Base-by-base conservation (phyloP, 2,888 invertebrate genomes). In the Erannis defoliaria region DNA sequence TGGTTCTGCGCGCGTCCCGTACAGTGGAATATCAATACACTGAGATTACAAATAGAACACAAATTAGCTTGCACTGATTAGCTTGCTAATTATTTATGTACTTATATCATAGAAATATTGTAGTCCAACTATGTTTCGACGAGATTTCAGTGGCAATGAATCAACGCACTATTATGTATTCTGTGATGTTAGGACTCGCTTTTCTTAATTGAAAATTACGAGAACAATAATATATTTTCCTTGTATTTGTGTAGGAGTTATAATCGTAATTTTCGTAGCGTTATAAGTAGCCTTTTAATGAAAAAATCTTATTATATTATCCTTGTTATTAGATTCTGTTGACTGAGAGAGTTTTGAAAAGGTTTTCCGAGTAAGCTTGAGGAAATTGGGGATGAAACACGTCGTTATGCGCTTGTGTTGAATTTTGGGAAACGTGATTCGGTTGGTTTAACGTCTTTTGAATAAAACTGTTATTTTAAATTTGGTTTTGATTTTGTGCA, bases 271-370 rank as follows among this genome's bases (percentile, higher is more conserved):
- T 29, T 45, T 29, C n/a, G 23, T 37, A 45, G 23, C 26, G 2
- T 49, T 35, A 35, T 18, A 51, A 38, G 50, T 1, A 35, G 19
- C n/a, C 3, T 38, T 46, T 55, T 38, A 46, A 55, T 38, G 23
- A 38, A 38, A 23, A 56, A 37, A n/a, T n/a, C n/a, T 23, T 33
- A 10, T 49, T 62, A 58, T 59, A 63, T 62, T 48, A 66, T 68
- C 64, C 62, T 49, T 59, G 40, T 42, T 56, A 42, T 18, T 19
- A 49, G 19, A 55, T 31, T 37, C 23, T 68, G 56, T 56, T 56
- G 56, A 49, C 49, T 21, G 26, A 37, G 38, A 19, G 21, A 33
- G 14, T 56, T 45, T 58, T 51, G 10, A 14, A 26, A 42, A 57
- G 43, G 35, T 42, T 61, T 43, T 46, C 19, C 43, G 21, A 21